Conservation (phyloP, 2,888 invertebrate species). For the Rhagonycha fulva region DNA sequence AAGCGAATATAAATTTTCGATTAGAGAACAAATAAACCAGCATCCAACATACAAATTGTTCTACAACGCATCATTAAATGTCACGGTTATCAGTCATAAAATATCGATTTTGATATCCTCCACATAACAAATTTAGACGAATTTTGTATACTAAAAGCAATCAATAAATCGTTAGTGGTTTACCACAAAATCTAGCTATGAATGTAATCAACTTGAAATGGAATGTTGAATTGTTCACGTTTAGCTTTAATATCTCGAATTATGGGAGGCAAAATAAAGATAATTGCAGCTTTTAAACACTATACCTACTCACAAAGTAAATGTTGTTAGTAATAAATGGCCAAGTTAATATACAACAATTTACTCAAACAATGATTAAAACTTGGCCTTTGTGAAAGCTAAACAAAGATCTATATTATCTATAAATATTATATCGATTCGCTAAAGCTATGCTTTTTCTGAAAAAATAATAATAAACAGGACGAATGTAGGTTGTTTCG, state of each 20-base stretch:
- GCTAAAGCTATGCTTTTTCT: neutral
- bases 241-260: constrained; percentile 13
- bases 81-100: neutral
- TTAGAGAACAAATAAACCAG: neutral
- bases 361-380: neutral
- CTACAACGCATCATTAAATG: neutral
- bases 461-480: neutral
- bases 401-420: neutral
- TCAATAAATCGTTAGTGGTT: constrained; percentile 10
- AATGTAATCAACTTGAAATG: constrained; percentile 15
- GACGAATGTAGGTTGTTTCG: neutral
- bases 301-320: neutral
- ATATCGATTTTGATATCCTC: neutral
- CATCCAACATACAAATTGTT: neutral
- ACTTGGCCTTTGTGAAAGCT: neutral
- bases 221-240: constrained; percentile 16
- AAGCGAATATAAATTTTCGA: neutral
- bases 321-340: neutral
- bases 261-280: constrained; percentile 5
- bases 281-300: constrained; percentile 2
- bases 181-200: constrained; percentile 14
- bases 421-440: neutral
- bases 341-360: neutral
- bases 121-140: constrained; percentile 1
- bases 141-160: neutral